A percentile compares a stretch with the other conserved stretches of the same genome.
Conservation (phyloP, 2,113 vertebrate genomes). For the Nothoprocta perdicaria region DNA sequence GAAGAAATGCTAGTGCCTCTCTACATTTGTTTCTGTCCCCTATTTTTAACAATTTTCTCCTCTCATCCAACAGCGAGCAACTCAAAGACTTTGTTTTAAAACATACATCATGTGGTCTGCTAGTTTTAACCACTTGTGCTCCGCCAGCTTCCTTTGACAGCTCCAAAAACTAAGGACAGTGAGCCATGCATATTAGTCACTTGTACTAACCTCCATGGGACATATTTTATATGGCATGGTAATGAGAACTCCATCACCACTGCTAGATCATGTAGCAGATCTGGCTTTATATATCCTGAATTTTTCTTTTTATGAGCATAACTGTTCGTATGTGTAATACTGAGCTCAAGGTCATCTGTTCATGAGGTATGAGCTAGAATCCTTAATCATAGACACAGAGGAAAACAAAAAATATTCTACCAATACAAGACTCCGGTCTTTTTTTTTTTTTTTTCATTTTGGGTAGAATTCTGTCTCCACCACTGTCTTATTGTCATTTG, state of each 20-base stretch:
- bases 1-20: not conserved
- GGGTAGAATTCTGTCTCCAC: not conserved
- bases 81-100: not conserved
- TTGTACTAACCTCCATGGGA: not conserved
- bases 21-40: not conserved
- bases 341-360: not conserved
- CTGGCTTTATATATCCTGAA: slow-evolving; percentile 3
- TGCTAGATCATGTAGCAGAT: slow-evolving; percentile 26
- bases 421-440: not conserved
- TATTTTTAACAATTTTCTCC: not conserved
- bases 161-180: not conserved
- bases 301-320: not conserved
- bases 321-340: not conserved
- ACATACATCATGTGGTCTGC: not conserved
- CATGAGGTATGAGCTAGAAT: not conserved
- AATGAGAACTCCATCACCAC: not conserved
- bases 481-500: not conserved
- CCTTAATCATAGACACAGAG: not conserved
- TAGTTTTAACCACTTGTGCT: not conserved
- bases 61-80: not conserved
- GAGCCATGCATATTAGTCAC: not conserved
- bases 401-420: not conserved
- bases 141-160: not conserved
- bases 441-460: not conserved
- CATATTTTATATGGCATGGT: not conserved